Conservation (phyloP, 2,113 vertebrate genomes). For the Sterna hirundo region DNA sequence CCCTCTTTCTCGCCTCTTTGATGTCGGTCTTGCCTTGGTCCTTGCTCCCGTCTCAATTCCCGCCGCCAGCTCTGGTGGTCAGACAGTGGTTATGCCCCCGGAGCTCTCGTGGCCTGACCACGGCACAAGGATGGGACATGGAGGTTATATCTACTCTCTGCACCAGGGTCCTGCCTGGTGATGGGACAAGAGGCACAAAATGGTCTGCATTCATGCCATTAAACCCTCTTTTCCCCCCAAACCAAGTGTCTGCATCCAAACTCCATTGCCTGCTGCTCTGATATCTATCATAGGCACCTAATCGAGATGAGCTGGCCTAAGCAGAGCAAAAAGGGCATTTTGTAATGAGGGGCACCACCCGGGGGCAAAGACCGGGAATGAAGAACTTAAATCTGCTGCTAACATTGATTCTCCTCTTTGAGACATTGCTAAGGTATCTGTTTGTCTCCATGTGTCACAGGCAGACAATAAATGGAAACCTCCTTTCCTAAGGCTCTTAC, state of each 20-base stretch:
- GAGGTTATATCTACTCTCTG: neutral
- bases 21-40: neutral
- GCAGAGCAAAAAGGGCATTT: neutral
- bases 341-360: neutral
- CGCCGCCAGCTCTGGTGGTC: rapidly evolving
- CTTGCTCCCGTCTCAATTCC: neutral
- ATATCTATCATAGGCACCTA: neutral
- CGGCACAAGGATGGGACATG: rapidly evolving
- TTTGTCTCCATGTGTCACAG: neutral
- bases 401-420: neutral
- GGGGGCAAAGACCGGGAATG: neutral
- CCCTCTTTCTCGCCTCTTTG: constrained; percentile 8
- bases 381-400: neutral
- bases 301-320: rapidly evolving
- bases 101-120: rapidly evolving
- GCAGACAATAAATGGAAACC: neutral
- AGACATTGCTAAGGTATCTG: neutral
- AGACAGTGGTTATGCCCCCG: rapidly evolving
- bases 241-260: neutral
- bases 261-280: neutral
- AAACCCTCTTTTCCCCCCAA: neutral
- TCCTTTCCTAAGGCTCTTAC: neutral
- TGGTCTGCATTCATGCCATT: rapidly evolving
- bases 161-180: neutral
- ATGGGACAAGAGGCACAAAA: neutral